Conservation (phyloP, 2,113 vertebrate species). For the Actenoides lindsayi region DNA sequence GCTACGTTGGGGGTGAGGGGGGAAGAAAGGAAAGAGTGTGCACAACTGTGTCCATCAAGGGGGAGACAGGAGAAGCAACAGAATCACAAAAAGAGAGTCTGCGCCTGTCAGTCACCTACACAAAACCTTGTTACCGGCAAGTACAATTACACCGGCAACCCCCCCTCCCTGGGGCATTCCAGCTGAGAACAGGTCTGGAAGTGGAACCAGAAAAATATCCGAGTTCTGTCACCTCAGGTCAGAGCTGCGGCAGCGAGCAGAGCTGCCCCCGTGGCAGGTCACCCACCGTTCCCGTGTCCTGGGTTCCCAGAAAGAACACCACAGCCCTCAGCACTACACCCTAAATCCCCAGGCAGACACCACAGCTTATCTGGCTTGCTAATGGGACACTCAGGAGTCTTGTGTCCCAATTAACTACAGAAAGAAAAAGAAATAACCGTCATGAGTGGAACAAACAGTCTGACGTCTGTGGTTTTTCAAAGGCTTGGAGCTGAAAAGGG, state of each 20-base stretch:
- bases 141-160: fast-evolving
- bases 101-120: fast-evolving
- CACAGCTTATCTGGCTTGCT: fast-evolving
- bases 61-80: background rate
- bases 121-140: fast-evolving
- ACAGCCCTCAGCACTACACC: background rate
- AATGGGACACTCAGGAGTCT: fast-evolving
- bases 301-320: too few species aligned
- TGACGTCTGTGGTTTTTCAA: fast-evolving
- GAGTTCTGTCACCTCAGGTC: fast-evolving
- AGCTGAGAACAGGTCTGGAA: fast-evolving
- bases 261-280: background rate
- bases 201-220: fast-evolving
- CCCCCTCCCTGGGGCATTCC: fast-evolving
- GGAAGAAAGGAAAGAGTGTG: fast-evolving
- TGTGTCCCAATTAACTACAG: background rate
- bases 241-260: fast-evolving
- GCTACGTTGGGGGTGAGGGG: fast-evolving
- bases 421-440: fast-evolving
- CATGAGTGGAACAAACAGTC: fast-evolving
- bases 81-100: background rate
- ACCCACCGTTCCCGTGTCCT: fast-evolving
- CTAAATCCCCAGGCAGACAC: fast-evolving
- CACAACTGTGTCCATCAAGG: fast-evolving
- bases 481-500: background rate